Percentiles rank a stretch among this genome's conserved stretches.
Evolutionary conservation across 2,888 invertebrate genomes (phyloP).

Genomic region (Caenorhabditis virilis): DNA sequence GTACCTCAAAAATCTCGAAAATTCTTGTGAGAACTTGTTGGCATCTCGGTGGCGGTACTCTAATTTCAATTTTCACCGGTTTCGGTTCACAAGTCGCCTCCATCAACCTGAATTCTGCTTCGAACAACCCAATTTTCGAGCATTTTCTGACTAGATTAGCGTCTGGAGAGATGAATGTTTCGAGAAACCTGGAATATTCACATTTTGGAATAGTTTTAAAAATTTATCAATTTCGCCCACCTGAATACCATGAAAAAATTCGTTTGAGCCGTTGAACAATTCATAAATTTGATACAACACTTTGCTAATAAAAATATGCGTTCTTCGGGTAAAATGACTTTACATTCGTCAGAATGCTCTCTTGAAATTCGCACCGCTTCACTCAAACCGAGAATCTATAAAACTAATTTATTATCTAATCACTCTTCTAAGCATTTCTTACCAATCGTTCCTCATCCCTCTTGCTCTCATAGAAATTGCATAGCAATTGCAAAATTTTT

Average conservation of each 20-base stretch:
- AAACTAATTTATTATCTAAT: not conserved
- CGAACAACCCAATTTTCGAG: slow-evolving; percentile 13
- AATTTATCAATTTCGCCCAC: too few relatives aligned
- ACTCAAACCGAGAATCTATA: not conserved
- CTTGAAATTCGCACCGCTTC: slow-evolving; percentile 3
- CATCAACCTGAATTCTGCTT: slow-evolving; percentile 20
- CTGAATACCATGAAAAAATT: slow-evolving; percentile 27
- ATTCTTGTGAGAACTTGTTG: slow-evolving; percentile 18
- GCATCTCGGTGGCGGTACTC: slow-evolving; percentile 1
- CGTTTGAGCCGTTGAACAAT: slow-evolving; percentile 15
- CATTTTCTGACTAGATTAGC: slow-evolving; percentile 1
- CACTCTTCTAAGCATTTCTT: slow-evolving; percentile 2
- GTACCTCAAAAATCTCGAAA: slow-evolving; percentile 8
- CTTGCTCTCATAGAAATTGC: slow-evolving; percentile 22
- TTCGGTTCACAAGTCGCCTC: slow-evolving; percentile 2
- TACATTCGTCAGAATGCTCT: not conserved
- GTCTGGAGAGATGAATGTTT: slow-evolving; percentile 15
- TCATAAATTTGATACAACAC: slow-evolving; percentile 24
- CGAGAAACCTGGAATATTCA: slow-evolving; percentile 14
- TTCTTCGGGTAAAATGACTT: slow-evolving; percentile 2
- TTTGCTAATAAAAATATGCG: slow-evolving; percentile 9
- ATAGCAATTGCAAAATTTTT: slow-evolving; percentile 12
- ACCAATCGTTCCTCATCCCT: slow-evolving; percentile 27
- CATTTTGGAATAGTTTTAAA: not conserved
- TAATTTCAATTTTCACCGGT: not conserved